phyloP scores from a whole-genome alignment of 1,140 invertebrate genomes.

The Sminthurinus signatus region DNA sequence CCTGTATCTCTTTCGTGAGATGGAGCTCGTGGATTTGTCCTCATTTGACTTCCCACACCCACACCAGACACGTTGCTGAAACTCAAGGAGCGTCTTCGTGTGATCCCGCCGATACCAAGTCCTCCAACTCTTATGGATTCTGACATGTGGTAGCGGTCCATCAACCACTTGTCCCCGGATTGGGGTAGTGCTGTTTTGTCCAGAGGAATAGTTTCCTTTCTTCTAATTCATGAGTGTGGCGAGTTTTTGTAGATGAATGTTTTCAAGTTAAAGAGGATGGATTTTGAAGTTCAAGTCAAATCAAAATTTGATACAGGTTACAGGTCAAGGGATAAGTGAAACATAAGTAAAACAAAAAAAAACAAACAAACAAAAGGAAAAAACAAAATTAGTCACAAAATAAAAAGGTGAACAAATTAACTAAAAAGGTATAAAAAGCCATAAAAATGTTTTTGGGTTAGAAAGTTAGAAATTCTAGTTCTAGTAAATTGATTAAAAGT shows the following conservation, averaged over 20 bases:
- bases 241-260: too few species aligned
- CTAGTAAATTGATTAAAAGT: too few species aligned
- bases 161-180: constrained; percentile 36
- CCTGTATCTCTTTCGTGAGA: too few species aligned
- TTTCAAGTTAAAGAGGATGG: background rate
- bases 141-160: constrained; percentile 38
- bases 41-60: background rate
- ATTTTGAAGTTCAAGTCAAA: too few species aligned
- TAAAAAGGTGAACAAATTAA: too few species aligned
- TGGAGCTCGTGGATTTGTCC: background rate
- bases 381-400: constrained; percentile 20
- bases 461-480: too few species aligned
- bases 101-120: constrained; percentile 7
- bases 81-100: constrained; percentile 22
- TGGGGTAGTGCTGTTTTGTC: constrained; percentile 7
- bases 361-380: constrained; percentile 24
- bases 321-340: constrained; percentile 34
- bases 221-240: background rate
- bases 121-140: constrained; percentile 29
- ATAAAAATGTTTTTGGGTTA: too few species aligned
- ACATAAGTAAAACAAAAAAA: constrained; percentile 43
- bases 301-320: constrained; percentile 7
- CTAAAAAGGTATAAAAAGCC: too few species aligned
- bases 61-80: constrained; percentile 25
- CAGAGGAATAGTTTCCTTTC: constrained; percentile 21